Percentiles rank a stretch among this genome's conserved stretches.
These are phyloP conservation scores for Herpetotheres cachinnans DNA, from an alignment of 2,113 vertebrate genomes.

Conservation along the genomic window DNA sequence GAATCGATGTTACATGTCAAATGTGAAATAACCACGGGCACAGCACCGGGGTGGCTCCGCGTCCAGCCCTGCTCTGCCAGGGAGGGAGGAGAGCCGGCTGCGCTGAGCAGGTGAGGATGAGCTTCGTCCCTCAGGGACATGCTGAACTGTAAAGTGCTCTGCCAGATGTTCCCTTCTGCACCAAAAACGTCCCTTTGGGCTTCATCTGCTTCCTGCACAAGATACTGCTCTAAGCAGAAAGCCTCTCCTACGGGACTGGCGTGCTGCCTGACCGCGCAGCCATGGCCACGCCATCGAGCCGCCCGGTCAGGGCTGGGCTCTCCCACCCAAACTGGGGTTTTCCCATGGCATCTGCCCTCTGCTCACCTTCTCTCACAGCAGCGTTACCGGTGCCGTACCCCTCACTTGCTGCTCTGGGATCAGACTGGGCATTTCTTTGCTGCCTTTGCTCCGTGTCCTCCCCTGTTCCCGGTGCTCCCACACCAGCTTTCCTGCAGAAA, in stretches of 20 bases:
- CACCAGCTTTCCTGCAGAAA: not conserved
- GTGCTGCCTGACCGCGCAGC: not conserved
- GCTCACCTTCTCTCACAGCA: not conserved
- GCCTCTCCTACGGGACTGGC: not conserved
- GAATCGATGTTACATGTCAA: not conserved
- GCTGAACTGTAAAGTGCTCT: not conserved
- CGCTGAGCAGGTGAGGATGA: not conserved
- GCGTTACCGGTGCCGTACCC: fast-evolving
- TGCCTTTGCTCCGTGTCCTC: not conserved
- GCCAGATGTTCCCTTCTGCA: not conserved
- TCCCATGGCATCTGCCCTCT: not conserved
- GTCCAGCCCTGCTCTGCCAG: not conserved
- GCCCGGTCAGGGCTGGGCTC: not conserved
- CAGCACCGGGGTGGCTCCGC: not conserved
- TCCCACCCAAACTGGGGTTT: not conserved
- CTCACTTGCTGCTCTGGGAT: not conserved
- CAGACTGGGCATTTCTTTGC: no score
- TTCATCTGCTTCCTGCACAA: not conserved
- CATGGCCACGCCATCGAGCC: not conserved
- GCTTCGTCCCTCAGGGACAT: not conserved
- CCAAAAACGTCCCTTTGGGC: not conserved
- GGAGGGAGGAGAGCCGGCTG: not conserved
- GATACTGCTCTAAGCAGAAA: not conserved
- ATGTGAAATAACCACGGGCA: not conserved
- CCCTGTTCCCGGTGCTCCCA: not conserved